A percentile compares a stretch with the other conserved stretches of the same genome.
Evolutionary conservation across 2,797 vertebrate genomes (phyloP).

Genomic region (Amazona ochrocephala): DNA sequence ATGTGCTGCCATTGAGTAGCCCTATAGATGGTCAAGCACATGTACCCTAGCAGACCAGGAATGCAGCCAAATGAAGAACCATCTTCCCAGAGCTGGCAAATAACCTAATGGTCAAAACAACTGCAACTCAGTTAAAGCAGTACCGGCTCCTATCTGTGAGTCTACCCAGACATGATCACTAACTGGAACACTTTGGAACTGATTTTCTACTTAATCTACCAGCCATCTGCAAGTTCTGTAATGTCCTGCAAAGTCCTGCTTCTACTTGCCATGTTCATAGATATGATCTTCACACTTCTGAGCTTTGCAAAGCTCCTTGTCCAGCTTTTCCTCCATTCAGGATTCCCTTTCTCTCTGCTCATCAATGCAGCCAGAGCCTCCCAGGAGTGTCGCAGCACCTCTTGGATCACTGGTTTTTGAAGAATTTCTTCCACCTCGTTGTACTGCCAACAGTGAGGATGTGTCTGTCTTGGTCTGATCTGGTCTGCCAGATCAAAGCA

Average conservation of each 20-base stretch:
- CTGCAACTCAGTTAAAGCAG: neutral
- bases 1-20: neutral
- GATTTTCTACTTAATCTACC: neutral
- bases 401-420: neutral
- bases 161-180: neutral
- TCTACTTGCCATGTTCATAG: neutral
- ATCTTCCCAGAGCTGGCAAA: neutral
- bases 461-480: neutral
- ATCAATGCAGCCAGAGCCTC: neutral
- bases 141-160: neutral
- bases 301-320: neutral
- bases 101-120: neutral
- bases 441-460: neutral
- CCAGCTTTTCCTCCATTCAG: neutral
- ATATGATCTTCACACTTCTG: neutral
- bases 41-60: neutral
- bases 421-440: neutral
- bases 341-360: neutral
- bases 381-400: neutral
- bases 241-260: neutral
- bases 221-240: neutral
- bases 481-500: neutral
- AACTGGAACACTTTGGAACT: neutral
- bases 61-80: neutral
- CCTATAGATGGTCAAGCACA: neutral